These are phyloP conservation scores for Malurus elegans DNA, from an alignment of 2,113 vertebrate genomes.

Conservation along the genomic window DNA sequence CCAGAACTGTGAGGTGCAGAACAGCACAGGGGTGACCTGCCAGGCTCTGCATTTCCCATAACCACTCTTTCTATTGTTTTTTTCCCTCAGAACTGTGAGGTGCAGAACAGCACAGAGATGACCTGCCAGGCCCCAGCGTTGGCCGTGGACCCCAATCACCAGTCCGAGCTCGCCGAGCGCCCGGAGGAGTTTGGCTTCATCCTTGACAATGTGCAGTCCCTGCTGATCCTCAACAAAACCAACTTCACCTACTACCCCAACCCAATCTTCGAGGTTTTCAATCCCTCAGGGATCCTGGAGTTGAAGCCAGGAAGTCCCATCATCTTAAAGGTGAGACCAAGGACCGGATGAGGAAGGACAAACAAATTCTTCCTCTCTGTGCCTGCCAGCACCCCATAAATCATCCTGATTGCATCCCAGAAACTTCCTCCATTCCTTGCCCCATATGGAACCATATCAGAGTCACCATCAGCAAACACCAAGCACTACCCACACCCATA, in stretches of 20 bases:
- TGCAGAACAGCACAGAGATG: constrained; percentile 89
- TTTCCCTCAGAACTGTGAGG: constrained; percentile 80
- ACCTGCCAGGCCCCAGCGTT: constrained; percentile 91
- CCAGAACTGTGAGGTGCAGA: neutral
- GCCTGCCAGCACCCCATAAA: neutral
- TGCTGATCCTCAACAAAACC: constrained; percentile 90
- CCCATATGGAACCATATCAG: neutral
- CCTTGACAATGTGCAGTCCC: constrained; percentile 89
- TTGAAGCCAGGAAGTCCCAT: constrained; percentile 96
- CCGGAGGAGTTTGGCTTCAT: constrained; percentile 97
- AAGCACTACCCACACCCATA: neutral
- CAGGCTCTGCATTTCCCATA: neutral
- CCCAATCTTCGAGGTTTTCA: constrained; percentile 90
- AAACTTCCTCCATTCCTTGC: neutral
- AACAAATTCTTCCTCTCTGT: neutral
- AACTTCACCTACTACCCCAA: constrained; percentile 97
- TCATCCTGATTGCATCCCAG: neutral
- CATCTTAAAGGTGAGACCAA: constrained; percentile 87
- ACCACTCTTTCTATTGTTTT: neutral
- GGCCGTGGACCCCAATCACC: constrained; percentile 78
- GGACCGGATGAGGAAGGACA: neutral
- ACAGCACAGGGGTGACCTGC: neutral
- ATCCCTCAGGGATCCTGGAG: constrained; percentile 88
- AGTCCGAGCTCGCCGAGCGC: constrained; percentile 82
- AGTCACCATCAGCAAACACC: neutral